These are phyloP conservation scores for Pristiophorus japonicus DNA, from an alignment of 2,113 vertebrate genomes.

Conservation along the genomic window DNA sequence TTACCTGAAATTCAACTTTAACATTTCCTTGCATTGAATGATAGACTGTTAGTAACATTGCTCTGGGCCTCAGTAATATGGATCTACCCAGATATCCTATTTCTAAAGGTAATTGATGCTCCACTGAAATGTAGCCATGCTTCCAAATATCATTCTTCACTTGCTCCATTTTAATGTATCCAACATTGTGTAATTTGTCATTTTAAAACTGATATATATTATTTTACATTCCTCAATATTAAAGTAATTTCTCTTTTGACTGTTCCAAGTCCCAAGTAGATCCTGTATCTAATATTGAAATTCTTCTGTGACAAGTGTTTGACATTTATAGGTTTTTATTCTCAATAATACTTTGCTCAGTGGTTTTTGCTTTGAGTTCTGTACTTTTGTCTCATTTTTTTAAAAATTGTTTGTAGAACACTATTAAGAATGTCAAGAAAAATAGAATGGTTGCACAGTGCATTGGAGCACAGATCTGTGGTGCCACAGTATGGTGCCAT, in stretches of 20 bases:
- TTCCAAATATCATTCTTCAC: not conserved
- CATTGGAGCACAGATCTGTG: not conserved
- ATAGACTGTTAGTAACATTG: not conserved
- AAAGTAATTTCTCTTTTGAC: not conserved
- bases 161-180: not conserved
- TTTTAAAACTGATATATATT: not conserved
- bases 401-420: not conserved
- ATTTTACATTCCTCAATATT: constrained; percentile 1
- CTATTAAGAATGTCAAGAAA: not conserved
- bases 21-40: not conserved
- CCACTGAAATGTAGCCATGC: not conserved
- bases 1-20: not conserved
- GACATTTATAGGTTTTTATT: not conserved
- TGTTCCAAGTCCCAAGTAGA: not conserved
- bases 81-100: not conserved
- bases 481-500: not conserved
- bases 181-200: not conserved
- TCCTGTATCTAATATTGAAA: not conserved
- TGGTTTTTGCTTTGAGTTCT: not conserved
- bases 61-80: not conserved
- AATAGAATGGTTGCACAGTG: not conserved
- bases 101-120: not conserved
- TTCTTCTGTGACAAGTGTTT: not conserved
- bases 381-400: not conserved
- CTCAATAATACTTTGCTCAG: not conserved